Evolutionary conservation across 1,140 invertebrate species (phyloP), one percentile per base, ranked within the genome.

Genomic region (Cardiocondyla obscurior): DNA sequence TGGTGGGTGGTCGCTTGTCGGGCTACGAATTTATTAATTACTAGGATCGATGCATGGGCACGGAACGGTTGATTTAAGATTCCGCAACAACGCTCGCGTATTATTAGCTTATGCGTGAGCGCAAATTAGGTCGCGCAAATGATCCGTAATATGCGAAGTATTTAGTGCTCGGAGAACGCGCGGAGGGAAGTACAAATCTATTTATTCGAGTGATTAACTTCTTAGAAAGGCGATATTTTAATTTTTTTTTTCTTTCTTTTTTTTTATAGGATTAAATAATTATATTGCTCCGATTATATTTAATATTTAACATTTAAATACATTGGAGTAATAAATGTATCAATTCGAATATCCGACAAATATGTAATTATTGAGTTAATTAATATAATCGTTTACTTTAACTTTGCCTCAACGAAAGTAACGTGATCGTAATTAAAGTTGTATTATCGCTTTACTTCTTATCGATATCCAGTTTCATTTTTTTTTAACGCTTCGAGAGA

Each of bases 401-500:
- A 44, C 44, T 62, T 62, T 33, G 5, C 12, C 19, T 62, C 39
- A 5, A 4, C 5, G 28, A 76, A 14, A 42, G 14, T 22, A 10
- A 0, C 14, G 7, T 19, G 12, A 4, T 36, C 33, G 33, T 8
- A 36, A 72, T 55, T 39, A 36, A 72, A 72, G 19, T 19, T n/a
- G 16, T 8, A 5, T 57, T 16, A 12, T 7, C 0, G 8, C 16
- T 3, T 16, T 64, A 0, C 28, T 62, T 6, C 28, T 33, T 33
- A 22, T 10, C 19, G 3, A 25, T 46, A 33, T 19, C 14, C 5
- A 4, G n/a, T 3, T 44, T 76, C 19, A 39, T 58, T 81, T 90
- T 58, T 81, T 90, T 89, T 72, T 85, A 84, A 85, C 85, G 58
- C 83, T 88, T 90, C 25, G 8, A 62, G 30, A 72, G 72, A 88